Conservation (phyloP, 2,888 invertebrate genomes). For the Palloptera scutellata region DNA sequence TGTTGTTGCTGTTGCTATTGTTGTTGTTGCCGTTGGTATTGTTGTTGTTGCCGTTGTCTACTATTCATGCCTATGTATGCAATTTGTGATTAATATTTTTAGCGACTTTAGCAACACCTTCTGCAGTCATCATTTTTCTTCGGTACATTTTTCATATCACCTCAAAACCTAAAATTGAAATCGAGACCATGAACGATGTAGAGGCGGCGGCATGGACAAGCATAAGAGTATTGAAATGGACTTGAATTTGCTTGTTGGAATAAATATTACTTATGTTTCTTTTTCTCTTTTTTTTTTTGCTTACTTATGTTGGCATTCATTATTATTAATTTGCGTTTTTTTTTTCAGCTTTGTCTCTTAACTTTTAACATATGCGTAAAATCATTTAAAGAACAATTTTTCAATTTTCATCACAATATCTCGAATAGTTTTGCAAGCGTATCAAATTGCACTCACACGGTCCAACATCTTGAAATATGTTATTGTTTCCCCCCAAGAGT, state of each 20-base stretch:
- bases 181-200: constrained; percentile 27
- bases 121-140: constrained; percentile 28
- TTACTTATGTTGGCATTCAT: constrained; percentile 12
- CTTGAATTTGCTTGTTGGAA: neutral
- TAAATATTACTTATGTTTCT: neutral
- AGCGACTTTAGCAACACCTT: constrained; percentile 24
- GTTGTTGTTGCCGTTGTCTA: constrained; percentile 17
- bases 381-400: constrained; percentile 37
- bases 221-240: neutral
- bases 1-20: constrained; percentile 9
- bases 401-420: constrained; percentile 33
- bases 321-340: constrained; percentile 22
- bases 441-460: too few relatives aligned
- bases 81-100: constrained; percentile 22
- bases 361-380: constrained; percentile 31
- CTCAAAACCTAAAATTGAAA: constrained; percentile 28
- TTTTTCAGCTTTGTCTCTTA: neutral
- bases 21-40: neutral
- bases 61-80: neutral
- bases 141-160: constrained; percentile 28
- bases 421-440: neutral
- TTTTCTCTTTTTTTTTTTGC: neutral
- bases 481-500: too few relatives aligned
- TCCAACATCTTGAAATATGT: too few relatives aligned
- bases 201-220: constrained; percentile 6